phyloP scores from a whole-genome alignment of 2,888 invertebrate species.

The Drosophila mimica region DNA sequence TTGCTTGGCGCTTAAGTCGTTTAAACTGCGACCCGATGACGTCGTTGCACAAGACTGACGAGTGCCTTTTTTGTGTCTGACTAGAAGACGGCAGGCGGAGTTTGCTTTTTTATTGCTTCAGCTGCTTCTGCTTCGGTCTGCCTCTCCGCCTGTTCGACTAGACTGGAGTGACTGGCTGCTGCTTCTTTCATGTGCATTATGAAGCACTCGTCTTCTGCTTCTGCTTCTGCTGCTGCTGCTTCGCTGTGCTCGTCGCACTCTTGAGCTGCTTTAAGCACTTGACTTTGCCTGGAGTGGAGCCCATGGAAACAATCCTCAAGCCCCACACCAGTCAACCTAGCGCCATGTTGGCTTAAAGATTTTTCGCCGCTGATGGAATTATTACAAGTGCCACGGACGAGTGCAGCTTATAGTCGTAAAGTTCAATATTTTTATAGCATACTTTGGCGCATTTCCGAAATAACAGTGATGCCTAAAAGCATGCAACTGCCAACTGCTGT shows the following conservation, averaged over 20 bases:
- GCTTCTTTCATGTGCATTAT: slow-evolving; percentile 80
- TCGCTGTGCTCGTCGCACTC: slow-evolving; percentile 49
- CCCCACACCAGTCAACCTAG: slow-evolving; percentile 17
- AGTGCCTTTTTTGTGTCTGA: slow-evolving; percentile 78
- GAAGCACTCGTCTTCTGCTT: slow-evolving; percentile 63
- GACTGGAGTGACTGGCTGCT: slow-evolving; percentile 52
- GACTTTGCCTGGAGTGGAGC: slow-evolving; percentile 73
- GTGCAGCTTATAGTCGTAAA: slow-evolving; percentile 68
- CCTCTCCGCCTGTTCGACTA: slow-evolving; percentile 6
- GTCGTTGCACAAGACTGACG: slow-evolving; percentile 57
- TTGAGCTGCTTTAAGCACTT: slow-evolving; percentile 81
- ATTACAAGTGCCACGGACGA: slow-evolving; percentile 61
- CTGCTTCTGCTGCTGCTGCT: slow-evolving; percentile 41
- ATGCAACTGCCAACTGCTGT: slow-evolving; percentile 16
- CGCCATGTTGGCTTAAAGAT: slow-evolving; percentile 73
- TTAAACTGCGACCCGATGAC: slow-evolving; percentile 78
- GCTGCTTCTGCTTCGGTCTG: slow-evolving; percentile 23
- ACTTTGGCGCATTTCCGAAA: slow-evolving; percentile 37
- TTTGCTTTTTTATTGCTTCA: slow-evolving; percentile 65
- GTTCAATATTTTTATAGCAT: slow-evolving; percentile 78
- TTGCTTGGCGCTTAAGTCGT: slow-evolving; percentile 81
- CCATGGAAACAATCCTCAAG: slow-evolving; percentile 39
- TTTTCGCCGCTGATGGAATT: slow-evolving; percentile 74
- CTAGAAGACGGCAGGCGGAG: slow-evolving; percentile 39
- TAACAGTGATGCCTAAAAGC: slow-evolving; percentile 51